These are phyloP conservation scores for Lypha dubia DNA, from an alignment of 2,888 invertebrate genomes.

Conservation along the genomic window DNA sequence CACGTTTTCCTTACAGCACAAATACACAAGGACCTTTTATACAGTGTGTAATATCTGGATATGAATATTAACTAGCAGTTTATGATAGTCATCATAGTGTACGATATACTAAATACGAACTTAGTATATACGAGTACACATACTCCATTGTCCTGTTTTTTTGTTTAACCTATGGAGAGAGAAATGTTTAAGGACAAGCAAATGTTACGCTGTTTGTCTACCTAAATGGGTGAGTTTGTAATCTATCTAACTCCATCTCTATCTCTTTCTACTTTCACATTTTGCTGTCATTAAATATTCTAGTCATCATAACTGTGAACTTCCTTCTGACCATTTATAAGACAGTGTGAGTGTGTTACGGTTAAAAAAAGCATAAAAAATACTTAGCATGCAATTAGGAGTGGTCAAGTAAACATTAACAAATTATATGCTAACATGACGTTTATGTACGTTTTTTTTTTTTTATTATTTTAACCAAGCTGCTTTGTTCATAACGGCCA, in stretches of 20 bases:
- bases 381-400: slow-evolving; percentile 79
- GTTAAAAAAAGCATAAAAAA: slow-evolving; percentile 69
- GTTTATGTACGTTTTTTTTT: slow-evolving; percentile 67
- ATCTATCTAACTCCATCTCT: background rate
- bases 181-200: background rate
- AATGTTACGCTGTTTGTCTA: background rate
- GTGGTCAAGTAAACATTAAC: slow-evolving; percentile 79
- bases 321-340: background rate
- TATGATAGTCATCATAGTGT: slow-evolving; percentile 28
- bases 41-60: slow-evolving; percentile 52
- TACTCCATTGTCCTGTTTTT: background rate
- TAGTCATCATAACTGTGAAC: slow-evolving; percentile 66
- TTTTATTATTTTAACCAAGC: slow-evolving; percentile 64
- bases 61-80: slow-evolving; percentile 63
- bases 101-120: background rate
- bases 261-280: background rate
- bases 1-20: slow-evolving; percentile 51
- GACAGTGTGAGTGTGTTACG: background rate
- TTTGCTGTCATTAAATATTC: slow-evolving; percentile 72
- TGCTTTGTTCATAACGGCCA: slow-evolving; percentile 55
- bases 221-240: slow-evolving; percentile 11
- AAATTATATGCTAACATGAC: slow-evolving; percentile 79
- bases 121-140: background rate
- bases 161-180: slow-evolving; percentile 41
- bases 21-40: slow-evolving; percentile 22